Percentiles rank a stretch among this genome's conserved stretches.
Evolutionary conservation across 1,140 invertebrate species (phyloP).

Genomic region (Phocides pigmalion): DNA sequence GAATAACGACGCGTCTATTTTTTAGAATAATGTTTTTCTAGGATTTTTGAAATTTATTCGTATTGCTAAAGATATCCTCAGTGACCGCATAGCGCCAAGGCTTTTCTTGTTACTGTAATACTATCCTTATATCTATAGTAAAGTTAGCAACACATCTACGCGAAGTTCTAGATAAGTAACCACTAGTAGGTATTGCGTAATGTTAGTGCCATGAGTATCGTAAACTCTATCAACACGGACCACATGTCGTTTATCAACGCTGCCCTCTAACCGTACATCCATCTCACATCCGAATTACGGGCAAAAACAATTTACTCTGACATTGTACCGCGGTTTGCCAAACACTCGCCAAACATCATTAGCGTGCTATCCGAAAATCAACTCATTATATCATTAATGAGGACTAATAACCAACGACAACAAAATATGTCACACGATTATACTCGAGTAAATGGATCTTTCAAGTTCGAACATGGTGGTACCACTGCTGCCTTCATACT

Average conservation of each 20-base stretch:
- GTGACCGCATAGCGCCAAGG: no score
- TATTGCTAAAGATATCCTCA: no score
- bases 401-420: neutral
- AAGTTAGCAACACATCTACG: no score
- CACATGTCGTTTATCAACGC: constrained; percentile 5
- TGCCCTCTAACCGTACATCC: neutral
- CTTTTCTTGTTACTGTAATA: no score
- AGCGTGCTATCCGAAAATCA: constrained; percentile 1
- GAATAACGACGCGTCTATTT: no score
- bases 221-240: neutral
- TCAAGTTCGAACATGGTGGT: no score
- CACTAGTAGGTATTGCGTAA: neutral
- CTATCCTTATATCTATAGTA: no score
- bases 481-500: no score
- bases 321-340: neutral
- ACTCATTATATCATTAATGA: neutral
- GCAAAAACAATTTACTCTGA: constrained; percentile 16
- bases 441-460: no score
- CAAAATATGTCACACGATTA: neutral
- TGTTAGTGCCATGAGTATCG: neutral
- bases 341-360: constrained; percentile 13
- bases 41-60: no score
- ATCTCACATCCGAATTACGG: neutral
- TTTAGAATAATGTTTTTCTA: no score
- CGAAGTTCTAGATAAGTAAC: no score